Evolutionary conservation across 1,140 invertebrate genomes (phyloP).

Genomic region (Cyclargus thomasi): DNA sequence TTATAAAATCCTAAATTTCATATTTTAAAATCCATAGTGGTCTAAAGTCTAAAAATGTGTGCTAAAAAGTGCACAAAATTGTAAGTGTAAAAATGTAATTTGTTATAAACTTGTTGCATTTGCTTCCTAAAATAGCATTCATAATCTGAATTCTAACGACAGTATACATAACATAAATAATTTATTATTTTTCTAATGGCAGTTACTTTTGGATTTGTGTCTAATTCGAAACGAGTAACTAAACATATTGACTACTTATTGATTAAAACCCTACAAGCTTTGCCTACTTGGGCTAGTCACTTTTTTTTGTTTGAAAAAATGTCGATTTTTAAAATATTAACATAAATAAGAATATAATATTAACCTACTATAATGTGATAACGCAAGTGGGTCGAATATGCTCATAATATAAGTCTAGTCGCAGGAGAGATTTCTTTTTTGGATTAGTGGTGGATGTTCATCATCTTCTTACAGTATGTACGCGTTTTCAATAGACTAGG

Average conservation of each 20-base stretch:
- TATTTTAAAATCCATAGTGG: too few species aligned
- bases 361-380: too few species aligned
- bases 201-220: not conserved
- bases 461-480: too few species aligned
- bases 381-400: too few species aligned
- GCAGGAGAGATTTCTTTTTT: too few species aligned
- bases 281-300: not conserved
- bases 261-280: not conserved
- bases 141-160: conserved; percentile 12
- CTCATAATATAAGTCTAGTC: too few species aligned
- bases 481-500: too few species aligned
- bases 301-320: not conserved
- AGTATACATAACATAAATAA: conserved; percentile 13
- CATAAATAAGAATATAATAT: too few species aligned
- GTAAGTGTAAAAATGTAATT: not conserved
- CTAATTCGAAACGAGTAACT: not conserved
- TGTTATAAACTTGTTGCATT: not conserved
- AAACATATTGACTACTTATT: not conserved
- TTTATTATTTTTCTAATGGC: not conserved
- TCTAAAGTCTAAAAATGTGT: not conserved
- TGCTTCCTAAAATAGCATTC: not conserved
- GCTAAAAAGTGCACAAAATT: not conserved
- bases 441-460: too few species aligned
- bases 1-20: too few species aligned
- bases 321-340: too few species aligned